Evolutionary conservation across 1,140 invertebrate genomes (phyloP).

Genomic region (Drosophila pandora): DNA sequence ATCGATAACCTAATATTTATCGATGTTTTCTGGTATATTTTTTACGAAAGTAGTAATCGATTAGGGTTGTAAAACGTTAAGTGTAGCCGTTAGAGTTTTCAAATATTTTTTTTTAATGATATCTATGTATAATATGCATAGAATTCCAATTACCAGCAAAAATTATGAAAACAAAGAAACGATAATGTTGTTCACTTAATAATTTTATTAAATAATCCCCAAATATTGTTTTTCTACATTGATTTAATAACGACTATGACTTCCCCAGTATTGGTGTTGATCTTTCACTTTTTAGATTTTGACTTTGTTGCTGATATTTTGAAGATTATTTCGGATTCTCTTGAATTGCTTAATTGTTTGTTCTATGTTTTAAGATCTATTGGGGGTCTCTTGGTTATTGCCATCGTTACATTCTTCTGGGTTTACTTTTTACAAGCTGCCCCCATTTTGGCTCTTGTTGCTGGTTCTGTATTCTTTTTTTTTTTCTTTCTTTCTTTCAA

Average conservation of each 20-base stretch:
- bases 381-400: conserved; percentile 52
- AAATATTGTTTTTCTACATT: conserved; percentile 53
- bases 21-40: conserved; percentile 8
- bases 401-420: conserved; percentile 24
- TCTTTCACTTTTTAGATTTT: conserved; percentile 31
- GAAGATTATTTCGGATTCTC: conserved; percentile 8
- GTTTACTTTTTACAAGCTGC: conserved; percentile 38
- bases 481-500: conserved; percentile 5
- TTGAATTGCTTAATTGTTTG: conserved; percentile 31
- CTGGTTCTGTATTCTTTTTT: conserved; percentile 7
- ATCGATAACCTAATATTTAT: not conserved
- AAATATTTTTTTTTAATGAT: too few relatives aligned
- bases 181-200: conserved; percentile 44
- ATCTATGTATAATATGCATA: not conserved
- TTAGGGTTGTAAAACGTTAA: conserved; percentile 3
- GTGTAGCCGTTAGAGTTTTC: conserved; percentile 7
- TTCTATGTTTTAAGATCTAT: conserved; percentile 36
- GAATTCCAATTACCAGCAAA: not conserved
- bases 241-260: conserved; percentile 52
- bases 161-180: not conserved
- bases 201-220: conserved; percentile 64
- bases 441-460: conserved; percentile 46
- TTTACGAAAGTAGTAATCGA: not conserved
- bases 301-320: conserved; percentile 42
- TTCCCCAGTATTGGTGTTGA: conserved; percentile 49